Percentiles rank a stretch among this genome's conserved stretches.
phyloP scores from a whole-genome alignment of 2,888 invertebrate genomes.

The Drosophila koepferae region DNA sequence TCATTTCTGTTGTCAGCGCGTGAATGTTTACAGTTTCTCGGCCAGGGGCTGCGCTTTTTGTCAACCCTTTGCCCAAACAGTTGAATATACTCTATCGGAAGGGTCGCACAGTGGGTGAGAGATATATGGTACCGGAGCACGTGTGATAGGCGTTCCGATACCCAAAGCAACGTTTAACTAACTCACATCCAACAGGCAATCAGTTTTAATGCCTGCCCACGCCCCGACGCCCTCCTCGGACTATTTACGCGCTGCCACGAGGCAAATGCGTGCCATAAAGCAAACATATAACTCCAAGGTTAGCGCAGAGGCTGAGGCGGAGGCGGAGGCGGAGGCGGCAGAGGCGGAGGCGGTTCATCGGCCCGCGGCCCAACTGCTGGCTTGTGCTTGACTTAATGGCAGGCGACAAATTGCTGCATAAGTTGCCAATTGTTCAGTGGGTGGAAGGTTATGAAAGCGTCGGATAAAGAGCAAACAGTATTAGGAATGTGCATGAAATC shows the following conservation, averaged over 20 bases:
- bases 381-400: slow-evolving; percentile 51
- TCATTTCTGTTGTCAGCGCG: slow-evolving; percentile 34
- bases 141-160: slow-evolving; percentile 47
- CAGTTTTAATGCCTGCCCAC: slow-evolving; percentile 70
- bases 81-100: slow-evolving; percentile 34
- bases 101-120: slow-evolving; percentile 17
- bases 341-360: slow-evolving; percentile 8
- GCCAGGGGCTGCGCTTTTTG: not conserved
- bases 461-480: slow-evolving; percentile 19
- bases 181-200: slow-evolving; percentile 69
- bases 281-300: slow-evolving; percentile 63
- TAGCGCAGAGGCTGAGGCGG: slow-evolving; percentile 35
- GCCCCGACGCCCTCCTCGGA: slow-evolving; percentile 53
- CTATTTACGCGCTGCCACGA: slow-evolving; percentile 62
- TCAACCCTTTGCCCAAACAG: slow-evolving; percentile 43
- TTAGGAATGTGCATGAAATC: slow-evolving; percentile 15
- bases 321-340: slow-evolving; percentile 17
- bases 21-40: slow-evolving; percentile 25
- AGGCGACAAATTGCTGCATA: slow-evolving; percentile 57
- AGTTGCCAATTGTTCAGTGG: slow-evolving; percentile 29
- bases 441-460: slow-evolving; percentile 11
- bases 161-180: slow-evolving; percentile 60
- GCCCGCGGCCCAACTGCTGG: slow-evolving; percentile 11
- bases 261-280: slow-evolving; percentile 73
- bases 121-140: slow-evolving; percentile 5